Base-by-base conservation (phyloP, 2,888 invertebrate genomes). In the Hypomecis punctinalis region DNA sequence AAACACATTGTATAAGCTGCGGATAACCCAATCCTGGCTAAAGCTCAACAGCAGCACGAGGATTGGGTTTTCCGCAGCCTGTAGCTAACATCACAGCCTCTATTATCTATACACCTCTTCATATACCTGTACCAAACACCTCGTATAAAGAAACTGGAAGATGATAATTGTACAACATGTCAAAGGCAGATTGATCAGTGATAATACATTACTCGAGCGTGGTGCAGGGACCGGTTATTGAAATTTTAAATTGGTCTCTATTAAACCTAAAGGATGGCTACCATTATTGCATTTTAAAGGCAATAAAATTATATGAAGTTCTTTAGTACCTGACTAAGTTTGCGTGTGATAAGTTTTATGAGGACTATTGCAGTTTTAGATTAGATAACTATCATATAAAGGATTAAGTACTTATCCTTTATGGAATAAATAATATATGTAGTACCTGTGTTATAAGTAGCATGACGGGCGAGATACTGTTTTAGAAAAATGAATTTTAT, bases 141-240 rank as follows among this genome's bases (percentile, higher is more conserved):
- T 71, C 75, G 76, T 78, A 79, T 80, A 80, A 82, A 84, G 81
- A 79, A 77, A 81, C 80, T 78, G 73, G 76, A 76, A 81, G 81
- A 80, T 81, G 78, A 83, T 88, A 88, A 89, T 88, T 85, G 86
- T 77, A 86, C 80, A 81, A 86, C 83, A 79, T 81, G 85, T 87
- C 88, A 87, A 79, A 83, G 71, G 76, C 73, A 83, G 88, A 88
- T 88, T 83, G 87, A 88, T 87, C 81, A 82, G 82, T 82, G 86
- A 88, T 86, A 85, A 80, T 82, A 80, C 79, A 81, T 80, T 80
- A 81, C 75, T 68, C 45, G 73, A 70, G 71, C 71, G 65, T 67
- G 67, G 66, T 58, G 74, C 70, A 71, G 66, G 67, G 78, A 83
- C 82, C 78, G 79, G 84, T 83, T 78, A 76, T 78, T 77, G 75